Conservation (phyloP, 2,888 invertebrate genomes). For the Diplazon laetatorius region DNA sequence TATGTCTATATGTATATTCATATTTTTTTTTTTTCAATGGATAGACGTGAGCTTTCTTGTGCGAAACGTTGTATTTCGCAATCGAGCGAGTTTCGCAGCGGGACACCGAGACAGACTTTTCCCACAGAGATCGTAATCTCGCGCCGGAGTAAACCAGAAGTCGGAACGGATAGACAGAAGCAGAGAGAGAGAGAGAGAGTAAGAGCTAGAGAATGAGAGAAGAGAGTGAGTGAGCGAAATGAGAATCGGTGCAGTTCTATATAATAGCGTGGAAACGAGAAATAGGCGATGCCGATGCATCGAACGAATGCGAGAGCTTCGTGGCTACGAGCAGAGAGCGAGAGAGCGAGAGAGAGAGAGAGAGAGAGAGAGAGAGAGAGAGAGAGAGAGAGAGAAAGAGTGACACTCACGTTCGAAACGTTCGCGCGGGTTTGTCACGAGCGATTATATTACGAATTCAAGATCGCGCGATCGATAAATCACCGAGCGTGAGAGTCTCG, state of each 20-base stretch:
- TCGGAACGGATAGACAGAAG: too few species aligned
- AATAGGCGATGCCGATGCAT: background rate
- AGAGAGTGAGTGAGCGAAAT: constrained; percentile 3
- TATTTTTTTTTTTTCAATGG: too few species aligned
- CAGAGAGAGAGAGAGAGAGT: background rate
- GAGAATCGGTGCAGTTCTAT: constrained; percentile 8
- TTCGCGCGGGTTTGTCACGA: constrained; percentile 59
- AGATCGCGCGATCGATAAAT: constrained; percentile 64
- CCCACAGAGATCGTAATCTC: constrained; percentile 63
- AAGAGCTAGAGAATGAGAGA: background rate
- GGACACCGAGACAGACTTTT: constrained; percentile 44
- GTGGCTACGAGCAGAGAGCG: too few species aligned
- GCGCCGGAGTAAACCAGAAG: constrained; percentile 54
- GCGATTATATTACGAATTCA: constrained; percentile 65
- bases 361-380: too few species aligned
- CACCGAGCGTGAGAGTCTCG: constrained; percentile 58
- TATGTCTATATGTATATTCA: background rate
- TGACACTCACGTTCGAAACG: background rate
- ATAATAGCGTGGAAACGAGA: constrained; percentile 16
- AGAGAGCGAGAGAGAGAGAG: too few species aligned
- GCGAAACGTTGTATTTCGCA: constrained; percentile 8
- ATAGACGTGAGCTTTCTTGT: background rate
- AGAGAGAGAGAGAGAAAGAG: too few species aligned
- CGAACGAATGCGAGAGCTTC: background rate
- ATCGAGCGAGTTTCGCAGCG: constrained; percentile 38